These are phyloP conservation scores for Phataginus tetradactyla DNA, from an alignment of 2,797 vertebrate species.

Conservation along the genomic window DNA sequence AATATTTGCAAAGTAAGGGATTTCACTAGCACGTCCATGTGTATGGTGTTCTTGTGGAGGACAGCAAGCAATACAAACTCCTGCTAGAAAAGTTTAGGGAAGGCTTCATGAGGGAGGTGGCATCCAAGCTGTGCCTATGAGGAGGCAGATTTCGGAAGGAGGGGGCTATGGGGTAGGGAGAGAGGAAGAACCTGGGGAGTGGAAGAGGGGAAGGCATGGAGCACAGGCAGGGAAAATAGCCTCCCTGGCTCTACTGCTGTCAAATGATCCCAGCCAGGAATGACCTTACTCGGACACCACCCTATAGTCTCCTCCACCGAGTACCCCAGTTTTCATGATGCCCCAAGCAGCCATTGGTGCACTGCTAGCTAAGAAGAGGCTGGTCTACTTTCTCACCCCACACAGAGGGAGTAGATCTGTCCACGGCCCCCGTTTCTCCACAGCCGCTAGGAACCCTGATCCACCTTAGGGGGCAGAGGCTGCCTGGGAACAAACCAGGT, in stretches of 20 bases:
- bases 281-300: neutral
- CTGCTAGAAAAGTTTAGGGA: neutral
- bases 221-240: neutral
- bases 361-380: neutral
- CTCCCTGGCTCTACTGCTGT: neutral
- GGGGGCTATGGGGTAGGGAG: rapidly evolving
- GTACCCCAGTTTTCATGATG: rapidly evolving
- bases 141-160: neutral
- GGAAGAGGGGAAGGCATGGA: neutral
- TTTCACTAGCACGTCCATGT: neutral
- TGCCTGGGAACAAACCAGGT: neutral
- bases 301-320: neutral
- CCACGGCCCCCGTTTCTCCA: neutral
- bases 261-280: neutral
- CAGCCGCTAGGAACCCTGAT: neutral
- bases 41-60: neutral
- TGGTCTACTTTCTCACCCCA: neutral
- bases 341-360: neutral
- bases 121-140: neutral
- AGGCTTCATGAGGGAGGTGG: neutral
- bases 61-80: neutral
- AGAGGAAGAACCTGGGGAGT: neutral
- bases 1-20: neutral
- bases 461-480: neutral
- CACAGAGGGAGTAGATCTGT: neutral